Base-by-base conservation (phyloP, 2,797 vertebrate species). In the Leucoraja ocellata region DNA sequence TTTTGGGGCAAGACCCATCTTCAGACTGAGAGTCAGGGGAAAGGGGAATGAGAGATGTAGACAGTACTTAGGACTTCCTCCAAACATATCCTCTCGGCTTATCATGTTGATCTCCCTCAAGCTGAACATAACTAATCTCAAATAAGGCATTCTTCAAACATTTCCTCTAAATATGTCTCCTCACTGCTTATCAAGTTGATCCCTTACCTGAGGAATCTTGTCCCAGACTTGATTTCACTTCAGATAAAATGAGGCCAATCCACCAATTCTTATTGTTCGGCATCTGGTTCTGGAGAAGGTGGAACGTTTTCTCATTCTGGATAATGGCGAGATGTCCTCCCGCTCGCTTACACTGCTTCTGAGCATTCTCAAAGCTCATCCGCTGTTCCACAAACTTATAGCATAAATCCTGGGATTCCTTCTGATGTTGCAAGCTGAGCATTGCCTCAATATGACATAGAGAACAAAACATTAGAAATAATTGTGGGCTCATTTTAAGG, bases 281-380 rank as follows among this genome's bases (percentile, higher is more conserved):
- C 14, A 86, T 6, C 5, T 86, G 83, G 25, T 63, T 63, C 58
- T 63, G 83, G 54, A 86, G 83, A 86, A 86, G 63, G 58, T 63
- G 3, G 28, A n/a, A 63, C 54, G 14, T 32, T 16, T 86, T 32
- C n/a, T 58, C 81, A 28, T 86, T 63, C 83, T 63, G 83, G 58
- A 63, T 63, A 58, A 63, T 14, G 58, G 28, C 58, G 46, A 97
- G 97, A 58, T 95, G 71, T 9, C 96, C 96, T 32, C 95, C 96
- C 93, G 63, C 94, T 21, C 80, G 80, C 93, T 93, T 93, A 93
- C 97, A 97, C 84, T 83, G 93, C 9, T 84, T 81, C 11, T 61
- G 93, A 18, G 97, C 96, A 91, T 95, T 73, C 13, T 25, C 93
- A 96, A 96, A 97, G 46, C 93, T 94, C 94, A 93, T 88, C 0